Evolutionary conservation across 2,113 vertebrate species (phyloP).

Genomic region (Ptilorrhoa leucosticta): DNA sequence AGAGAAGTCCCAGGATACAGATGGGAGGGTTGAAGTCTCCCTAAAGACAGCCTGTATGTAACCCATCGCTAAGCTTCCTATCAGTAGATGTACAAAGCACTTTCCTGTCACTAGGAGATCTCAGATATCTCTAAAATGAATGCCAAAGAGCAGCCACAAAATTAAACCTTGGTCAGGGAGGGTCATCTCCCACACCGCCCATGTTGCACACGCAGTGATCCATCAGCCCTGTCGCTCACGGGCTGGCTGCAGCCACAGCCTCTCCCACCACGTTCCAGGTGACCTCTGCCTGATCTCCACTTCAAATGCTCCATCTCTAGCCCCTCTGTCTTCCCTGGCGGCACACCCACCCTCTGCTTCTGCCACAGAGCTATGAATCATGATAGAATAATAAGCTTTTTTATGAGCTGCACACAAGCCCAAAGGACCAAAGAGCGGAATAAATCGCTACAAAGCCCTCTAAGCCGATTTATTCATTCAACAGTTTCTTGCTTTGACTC

Average conservation of each 20-base stretch:
- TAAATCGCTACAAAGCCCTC: conserved; percentile 59
- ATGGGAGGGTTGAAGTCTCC: background rate
- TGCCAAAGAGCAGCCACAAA: background rate
- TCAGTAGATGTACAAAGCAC: background rate
- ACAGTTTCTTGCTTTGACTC: conserved; percentile 23
- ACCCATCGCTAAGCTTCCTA: background rate
- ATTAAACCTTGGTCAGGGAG: background rate
- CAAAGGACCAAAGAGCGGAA: conserved; percentile 36
- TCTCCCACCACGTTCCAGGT: background rate
- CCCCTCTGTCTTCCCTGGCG: background rate
- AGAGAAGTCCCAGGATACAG: background rate
- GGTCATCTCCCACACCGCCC: fast-evolving
- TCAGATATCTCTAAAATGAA: background rate
- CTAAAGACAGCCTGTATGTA: background rate
- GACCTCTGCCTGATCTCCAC: conserved; percentile 45
- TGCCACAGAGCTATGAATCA: conserved; percentile 43
- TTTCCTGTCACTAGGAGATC: background rate
- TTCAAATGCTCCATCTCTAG: background rate
- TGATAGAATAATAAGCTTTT: conserved; percentile 54
- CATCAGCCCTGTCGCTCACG: background rate
- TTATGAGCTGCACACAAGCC: conserved; percentile 46
- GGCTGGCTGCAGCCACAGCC: background rate
- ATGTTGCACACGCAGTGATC: fast-evolving
- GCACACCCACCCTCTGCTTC: conserved; percentile 31
- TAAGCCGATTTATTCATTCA: conserved; percentile 53